Base-by-base conservation (phyloP, 2,113 vertebrate species). In the Bubalus kerabau region DNA sequence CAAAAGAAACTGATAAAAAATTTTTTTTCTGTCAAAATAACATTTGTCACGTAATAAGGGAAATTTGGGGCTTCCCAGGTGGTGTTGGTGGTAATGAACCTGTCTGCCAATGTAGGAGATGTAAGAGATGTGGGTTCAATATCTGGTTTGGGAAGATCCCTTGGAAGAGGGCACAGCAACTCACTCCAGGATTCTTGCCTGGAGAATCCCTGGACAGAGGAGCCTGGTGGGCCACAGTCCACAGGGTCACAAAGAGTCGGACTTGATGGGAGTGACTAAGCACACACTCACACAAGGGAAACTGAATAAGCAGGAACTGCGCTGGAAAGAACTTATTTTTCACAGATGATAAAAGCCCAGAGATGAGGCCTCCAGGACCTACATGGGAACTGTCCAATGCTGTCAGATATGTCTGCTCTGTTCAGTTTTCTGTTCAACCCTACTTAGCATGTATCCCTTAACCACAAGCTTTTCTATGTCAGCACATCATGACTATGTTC, bases 371-470 rank as follows among this genome's bases (percentile, higher is more conserved):
- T 57, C 48, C 24, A 40, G 54, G 36, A 15, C 7, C 50, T 92
- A 2, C 15, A 7, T 23, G 28, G 7, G 16, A 40, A 43, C 30
- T n/a, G 16, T 19, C 14, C 0, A 17, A 4, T 54, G 24, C 7
- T 48, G 21, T n/a, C 28, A 94, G 52, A 80, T 19, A 71, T 17
- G 2, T 24, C 28, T 84, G 4, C 32, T 85, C n/a, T 64, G 56
- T 67, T 54, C 15, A 56, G 30, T 43, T 43, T 89, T 84, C 43
- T 50, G 11, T 2, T 50, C 14, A 84, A n/a, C 3, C 1, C 28
- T 48, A 6, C 28, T 71, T 26, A 50, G 15, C 11, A 3, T 15
- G 2, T 50, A 8, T 11, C 10, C 26, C 83, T 23, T 76, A 71
- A 48, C 24, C 24, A 30, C 23, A 30, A 46, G 40, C 4, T 91